phyloP scores from a whole-genome alignment of 2,888 invertebrate species.

The Sarcophaga variegata region DNA sequence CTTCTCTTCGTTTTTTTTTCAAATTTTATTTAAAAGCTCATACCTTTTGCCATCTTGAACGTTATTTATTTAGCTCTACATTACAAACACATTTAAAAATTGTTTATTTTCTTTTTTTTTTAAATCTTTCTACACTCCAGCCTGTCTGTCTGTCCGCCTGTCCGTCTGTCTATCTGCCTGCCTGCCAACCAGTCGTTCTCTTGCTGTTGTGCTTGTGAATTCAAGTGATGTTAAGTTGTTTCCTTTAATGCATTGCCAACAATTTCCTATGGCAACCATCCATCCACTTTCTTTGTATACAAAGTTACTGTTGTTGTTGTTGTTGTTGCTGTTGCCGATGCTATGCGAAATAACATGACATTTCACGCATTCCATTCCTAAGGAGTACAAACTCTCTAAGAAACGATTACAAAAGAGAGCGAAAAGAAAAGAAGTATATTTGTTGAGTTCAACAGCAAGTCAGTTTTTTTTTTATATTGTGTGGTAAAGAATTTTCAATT shows the following conservation, averaged over 20 bases:
- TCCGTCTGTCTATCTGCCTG: no score
- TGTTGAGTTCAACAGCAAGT: background rate
- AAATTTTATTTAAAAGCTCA: background rate
- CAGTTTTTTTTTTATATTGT: background rate
- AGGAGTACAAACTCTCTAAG: background rate
- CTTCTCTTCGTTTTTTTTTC: background rate
- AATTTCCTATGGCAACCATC: constrained; percentile 51
- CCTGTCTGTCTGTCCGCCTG: no score
- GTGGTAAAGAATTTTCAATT: no score
- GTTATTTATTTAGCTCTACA: constrained; percentile 25
- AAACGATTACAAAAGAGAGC: background rate
- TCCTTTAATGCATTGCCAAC: constrained; percentile 49
- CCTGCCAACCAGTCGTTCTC: background rate
- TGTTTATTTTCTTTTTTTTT: background rate
- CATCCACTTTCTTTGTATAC: constrained; percentile 15
- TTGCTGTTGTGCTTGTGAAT: background rate
- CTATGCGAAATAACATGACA: background rate
- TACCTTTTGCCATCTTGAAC: background rate
- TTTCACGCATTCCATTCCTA: background rate
- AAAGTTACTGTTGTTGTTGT: background rate
- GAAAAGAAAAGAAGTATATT: background rate
- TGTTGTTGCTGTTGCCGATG: background rate
- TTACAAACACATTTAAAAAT: constrained; percentile 37
- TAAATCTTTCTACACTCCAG: background rate
- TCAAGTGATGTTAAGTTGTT: constrained; percentile 39